A percentile compares a stretch with the other conserved stretches of the same genome.
Conservation (phyloP, 2,888 invertebrate genomes). For the Andrena dorsata region DNA sequence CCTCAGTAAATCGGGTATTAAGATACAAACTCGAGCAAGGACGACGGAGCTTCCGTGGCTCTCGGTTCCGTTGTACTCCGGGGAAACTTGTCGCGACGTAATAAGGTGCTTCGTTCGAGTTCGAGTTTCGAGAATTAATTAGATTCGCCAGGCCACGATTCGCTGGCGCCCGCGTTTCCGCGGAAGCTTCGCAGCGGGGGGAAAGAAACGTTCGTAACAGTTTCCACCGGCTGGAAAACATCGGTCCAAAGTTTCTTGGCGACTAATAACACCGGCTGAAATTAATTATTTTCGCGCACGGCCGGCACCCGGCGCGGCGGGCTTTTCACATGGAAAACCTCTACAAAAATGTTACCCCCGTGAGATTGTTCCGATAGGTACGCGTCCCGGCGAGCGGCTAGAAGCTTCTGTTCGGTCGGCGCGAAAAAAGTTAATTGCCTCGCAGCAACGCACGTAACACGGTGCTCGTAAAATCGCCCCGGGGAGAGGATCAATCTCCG, state of each 20-base stretch:
- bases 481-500: constrained; percentile 35
- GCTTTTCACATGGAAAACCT: neutral
- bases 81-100: constrained; percentile 54
- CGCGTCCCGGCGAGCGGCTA: neutral
- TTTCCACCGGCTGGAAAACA: constrained; percentile 26
- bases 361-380: constrained; percentile 7
- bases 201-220: constrained; percentile 11
- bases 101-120: constrained; percentile 69
- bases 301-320: neutral
- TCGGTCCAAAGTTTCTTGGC: constrained; percentile 2
- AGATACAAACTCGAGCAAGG: constrained; percentile 31
- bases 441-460: constrained; percentile 56
- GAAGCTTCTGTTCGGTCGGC: neutral
- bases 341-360: neutral
- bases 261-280: constrained; percentile 19
- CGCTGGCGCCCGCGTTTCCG: constrained; percentile 31
- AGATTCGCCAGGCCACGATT: constrained; percentile 56
- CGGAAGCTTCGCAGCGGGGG: neutral
- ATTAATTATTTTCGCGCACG: constrained; percentile 36
- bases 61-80: constrained; percentile 29
- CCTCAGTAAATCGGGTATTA: constrained; percentile 34
- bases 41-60: constrained; percentile 12
- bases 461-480: constrained; percentile 57
- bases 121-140: constrained; percentile 74
- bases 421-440: constrained; percentile 55